Percentiles rank a stretch among this genome's conserved stretches.
These are phyloP conservation scores for Habroteleia sp. DNA, from an alignment of 2,888 invertebrate genomes.

Conservation along the genomic window DNA sequence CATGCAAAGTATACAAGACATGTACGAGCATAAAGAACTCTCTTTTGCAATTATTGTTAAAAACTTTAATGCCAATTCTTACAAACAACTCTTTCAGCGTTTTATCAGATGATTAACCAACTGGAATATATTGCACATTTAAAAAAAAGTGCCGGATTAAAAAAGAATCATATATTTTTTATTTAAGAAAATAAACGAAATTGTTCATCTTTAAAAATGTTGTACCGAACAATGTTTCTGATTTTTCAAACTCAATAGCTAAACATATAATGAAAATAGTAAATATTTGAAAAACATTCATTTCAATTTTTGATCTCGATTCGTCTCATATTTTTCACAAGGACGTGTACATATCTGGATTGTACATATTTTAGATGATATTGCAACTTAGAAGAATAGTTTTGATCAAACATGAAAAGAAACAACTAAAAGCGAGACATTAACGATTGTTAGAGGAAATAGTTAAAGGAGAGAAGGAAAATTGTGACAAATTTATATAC, in stretches of 20 bases:
- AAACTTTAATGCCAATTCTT: slow-evolving; percentile 42
- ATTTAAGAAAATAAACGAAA: too few species aligned
- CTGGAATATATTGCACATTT: not conserved
- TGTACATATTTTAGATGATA: slow-evolving; percentile 60
- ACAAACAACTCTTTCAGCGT: slow-evolving; percentile 28
- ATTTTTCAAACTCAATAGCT: not conserved
- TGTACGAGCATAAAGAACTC: slow-evolving; percentile 12
- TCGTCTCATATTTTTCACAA: slow-evolving; percentile 64
- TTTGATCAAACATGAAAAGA: slow-evolving; percentile 15
- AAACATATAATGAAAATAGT: slow-evolving; percentile 7
- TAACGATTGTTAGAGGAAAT: slow-evolving; percentile 11
- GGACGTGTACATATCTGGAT: slow-evolving; percentile 67
- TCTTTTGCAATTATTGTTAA: slow-evolving; percentile 42
- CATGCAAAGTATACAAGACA: slow-evolving; percentile 16
- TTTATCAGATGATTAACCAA: slow-evolving; percentile 29
- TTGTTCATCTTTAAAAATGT: too few species aligned
- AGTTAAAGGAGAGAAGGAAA: slow-evolving; percentile 21
- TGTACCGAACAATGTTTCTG: slow-evolving; percentile 16
- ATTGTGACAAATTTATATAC: slow-evolving; percentile 39
- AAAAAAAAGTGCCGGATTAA: too few species aligned
- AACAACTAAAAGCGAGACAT: slow-evolving; percentile 15
- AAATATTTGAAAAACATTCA: slow-evolving; percentile 10
- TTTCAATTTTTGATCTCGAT: slow-evolving; percentile 61
- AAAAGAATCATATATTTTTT: too few species aligned
- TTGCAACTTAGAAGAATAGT: slow-evolving; percentile 53